Base-by-base conservation (phyloP, 2,888 invertebrate genomes). In the Abrostola tripartita region DNA sequence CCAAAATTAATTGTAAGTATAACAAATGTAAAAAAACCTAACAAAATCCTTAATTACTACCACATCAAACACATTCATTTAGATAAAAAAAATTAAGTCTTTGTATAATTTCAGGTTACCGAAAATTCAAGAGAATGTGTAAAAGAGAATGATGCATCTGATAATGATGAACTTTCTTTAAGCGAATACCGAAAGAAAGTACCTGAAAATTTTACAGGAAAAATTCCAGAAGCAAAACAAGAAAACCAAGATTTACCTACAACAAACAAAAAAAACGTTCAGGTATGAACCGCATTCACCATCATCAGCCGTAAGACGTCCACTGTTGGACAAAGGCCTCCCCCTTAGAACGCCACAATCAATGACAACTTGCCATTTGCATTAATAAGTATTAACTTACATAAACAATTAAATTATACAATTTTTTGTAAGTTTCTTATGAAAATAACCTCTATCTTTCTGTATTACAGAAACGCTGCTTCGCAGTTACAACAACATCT, bases 401-500 rank as follows among this genome's bases (percentile, higher is more conserved):
- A 4, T 24, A 24, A n/a, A n/a, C n/a, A n/a, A 24, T 24, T 24
- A 24, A 2, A 2, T 24, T 24, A 24, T 4, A 4, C 4, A 24
- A 24, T 24, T 24, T 24, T 24, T 24, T 2, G 24, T 24, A 24
- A 24, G 24, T 24, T 24, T 24, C 24, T 2, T 24, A 24, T 1
- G 24, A 24, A 24, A 36, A 37, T 36, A 37, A 24, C 0, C 2
- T 35, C 50, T 11, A 37, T n/a, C 37, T n/a, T 54, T 14, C 0
- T 1, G 37, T 38, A 40, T 68, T 71, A 35, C 55, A 79, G 79
- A 79, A 78, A 65, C 81, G 76, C 5, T 56, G 38, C 1, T 47
- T 64, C 0, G 47, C 72, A 11, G 61, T 8, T 38, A 57, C 14
- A 8, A 0, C 10, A 24, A n/a, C n/a, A 9, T 24, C 10, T 2